These are phyloP conservation scores for Caenorhabditis sp. DNA, from an alignment of 2,888 invertebrate species.

Conservation along the genomic window DNA sequence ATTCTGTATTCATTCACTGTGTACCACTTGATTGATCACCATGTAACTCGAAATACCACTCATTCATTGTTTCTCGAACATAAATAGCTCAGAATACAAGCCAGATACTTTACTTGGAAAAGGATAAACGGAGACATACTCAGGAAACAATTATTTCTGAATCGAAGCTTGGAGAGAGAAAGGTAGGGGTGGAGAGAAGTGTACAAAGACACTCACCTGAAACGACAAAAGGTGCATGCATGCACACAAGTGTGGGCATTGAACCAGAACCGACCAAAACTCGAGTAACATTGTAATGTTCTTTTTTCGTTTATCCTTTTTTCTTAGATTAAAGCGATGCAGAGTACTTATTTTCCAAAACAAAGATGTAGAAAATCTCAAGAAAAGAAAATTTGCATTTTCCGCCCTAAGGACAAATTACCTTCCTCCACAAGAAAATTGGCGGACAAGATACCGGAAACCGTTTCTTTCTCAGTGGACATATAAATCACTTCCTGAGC, in stretches of 20 bases:
- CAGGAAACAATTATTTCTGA: conserved; percentile 67
- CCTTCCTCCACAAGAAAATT: conserved; percentile 20
- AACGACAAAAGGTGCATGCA: conserved; percentile 42
- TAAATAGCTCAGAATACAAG: conserved; percentile 50
- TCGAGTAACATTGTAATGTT: conserved; percentile 43
- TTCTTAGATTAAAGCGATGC: no score
- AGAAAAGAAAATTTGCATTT: conserved; percentile 44
- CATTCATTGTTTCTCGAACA: conserved; percentile 31
- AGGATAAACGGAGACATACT: conserved; percentile 39
- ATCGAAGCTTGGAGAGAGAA: conserved; percentile 7
- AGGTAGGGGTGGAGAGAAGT: background rate
- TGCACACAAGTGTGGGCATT: conserved; percentile 59
- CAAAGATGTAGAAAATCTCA: no score
- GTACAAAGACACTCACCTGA: background rate
- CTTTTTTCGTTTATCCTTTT: conserved; percentile 7
- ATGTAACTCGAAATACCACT: background rate
- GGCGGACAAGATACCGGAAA: conserved; percentile 58
- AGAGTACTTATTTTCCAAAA: background rate
- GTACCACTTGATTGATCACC: conserved; percentile 15
- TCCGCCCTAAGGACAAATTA: conserved; percentile 47
- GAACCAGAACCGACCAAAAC: conserved; percentile 44
- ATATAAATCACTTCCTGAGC: conserved; percentile 60
- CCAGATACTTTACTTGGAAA: conserved; percentile 36
- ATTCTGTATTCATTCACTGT: background rate
- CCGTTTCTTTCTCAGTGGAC: conserved; percentile 55